A percentile compares a stretch with the other conserved stretches of the same genome.
phyloP scores from a whole-genome alignment of 2,797 vertebrate species.

The Hypotaenidia philippensis region DNA sequence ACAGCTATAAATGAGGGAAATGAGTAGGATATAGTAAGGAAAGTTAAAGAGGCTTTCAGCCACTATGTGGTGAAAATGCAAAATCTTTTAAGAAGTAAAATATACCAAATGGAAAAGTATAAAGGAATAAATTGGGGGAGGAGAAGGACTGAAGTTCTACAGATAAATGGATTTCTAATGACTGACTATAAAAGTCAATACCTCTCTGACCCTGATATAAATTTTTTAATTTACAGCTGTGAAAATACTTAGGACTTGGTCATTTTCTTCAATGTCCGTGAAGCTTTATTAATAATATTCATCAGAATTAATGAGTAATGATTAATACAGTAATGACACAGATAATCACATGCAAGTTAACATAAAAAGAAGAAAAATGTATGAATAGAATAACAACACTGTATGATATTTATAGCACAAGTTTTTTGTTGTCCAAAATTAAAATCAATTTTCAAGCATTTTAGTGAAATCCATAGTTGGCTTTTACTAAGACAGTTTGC shows the following conservation, averaged over 20 bases:
- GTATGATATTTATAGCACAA: neutral
- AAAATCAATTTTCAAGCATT: neutral
- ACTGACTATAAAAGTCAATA: neutral
- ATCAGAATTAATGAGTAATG: neutral
- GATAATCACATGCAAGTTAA: neutral
- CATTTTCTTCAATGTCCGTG: neutral
- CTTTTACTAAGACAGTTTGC: neutral
- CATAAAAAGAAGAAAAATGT: neutral
- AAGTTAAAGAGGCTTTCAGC: neutral
- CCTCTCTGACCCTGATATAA: neutral
- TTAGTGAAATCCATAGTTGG: neutral
- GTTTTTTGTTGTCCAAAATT: neutral
- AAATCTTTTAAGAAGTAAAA: neutral
- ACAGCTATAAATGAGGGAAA: neutral
- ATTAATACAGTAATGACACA: neutral
- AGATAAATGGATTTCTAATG: neutral
- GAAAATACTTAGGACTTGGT: neutral
- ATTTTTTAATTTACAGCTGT: neutral
- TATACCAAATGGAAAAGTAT: neutral
- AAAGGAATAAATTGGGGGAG: rapidly evolving
- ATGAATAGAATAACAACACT: neutral
- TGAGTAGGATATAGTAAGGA: neutral
- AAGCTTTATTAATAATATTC: neutral
- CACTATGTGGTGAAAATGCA: neutral
- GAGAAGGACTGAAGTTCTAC: neutral